Evolutionary conservation across 2,797 vertebrate species (phyloP).

Genomic region (Crocodylus rhombifer): DNA sequence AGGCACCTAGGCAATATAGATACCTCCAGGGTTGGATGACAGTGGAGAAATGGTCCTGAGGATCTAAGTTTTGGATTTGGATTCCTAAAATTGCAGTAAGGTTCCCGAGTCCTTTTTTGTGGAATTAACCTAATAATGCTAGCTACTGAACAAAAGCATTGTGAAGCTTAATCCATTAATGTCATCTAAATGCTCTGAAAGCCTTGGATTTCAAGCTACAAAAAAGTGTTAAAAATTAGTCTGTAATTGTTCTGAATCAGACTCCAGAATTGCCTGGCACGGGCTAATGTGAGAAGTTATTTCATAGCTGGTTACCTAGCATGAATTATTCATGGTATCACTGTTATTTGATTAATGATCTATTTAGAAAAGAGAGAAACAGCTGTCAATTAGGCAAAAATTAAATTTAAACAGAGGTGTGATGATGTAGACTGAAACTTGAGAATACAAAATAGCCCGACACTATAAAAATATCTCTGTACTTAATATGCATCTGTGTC

Average conservation of each 20-base stretch:
- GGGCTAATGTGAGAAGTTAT: not conserved
- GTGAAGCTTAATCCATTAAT: not conserved
- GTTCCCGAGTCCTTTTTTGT: not conserved
- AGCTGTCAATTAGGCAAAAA: not conserved
- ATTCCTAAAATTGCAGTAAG: not conserved
- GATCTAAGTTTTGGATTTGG: not conserved
- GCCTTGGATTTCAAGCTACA: slow-evolving; percentile 5
- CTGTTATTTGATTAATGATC: not conserved
- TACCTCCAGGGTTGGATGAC: not conserved
- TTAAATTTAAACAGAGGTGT: not conserved
- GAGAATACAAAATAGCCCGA: not conserved
- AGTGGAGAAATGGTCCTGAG: not conserved
- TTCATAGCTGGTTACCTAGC: not conserved
- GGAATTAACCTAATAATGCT: not conserved
- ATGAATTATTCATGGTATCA: not conserved
- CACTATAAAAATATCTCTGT: not conserved
- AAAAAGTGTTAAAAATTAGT: not conserved
- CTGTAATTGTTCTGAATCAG: not conserved
- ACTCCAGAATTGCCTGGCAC: not conserved
- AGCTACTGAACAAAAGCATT: not conserved
- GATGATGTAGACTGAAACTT: not conserved
- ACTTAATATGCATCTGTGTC: too few species aligned
- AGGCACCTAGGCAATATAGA: not conserved
- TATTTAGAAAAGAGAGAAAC: not conserved
- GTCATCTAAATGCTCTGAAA: not conserved